phyloP scores from a whole-genome alignment of 2,797 vertebrate genomes.

The Microtus obscurus region DNA sequence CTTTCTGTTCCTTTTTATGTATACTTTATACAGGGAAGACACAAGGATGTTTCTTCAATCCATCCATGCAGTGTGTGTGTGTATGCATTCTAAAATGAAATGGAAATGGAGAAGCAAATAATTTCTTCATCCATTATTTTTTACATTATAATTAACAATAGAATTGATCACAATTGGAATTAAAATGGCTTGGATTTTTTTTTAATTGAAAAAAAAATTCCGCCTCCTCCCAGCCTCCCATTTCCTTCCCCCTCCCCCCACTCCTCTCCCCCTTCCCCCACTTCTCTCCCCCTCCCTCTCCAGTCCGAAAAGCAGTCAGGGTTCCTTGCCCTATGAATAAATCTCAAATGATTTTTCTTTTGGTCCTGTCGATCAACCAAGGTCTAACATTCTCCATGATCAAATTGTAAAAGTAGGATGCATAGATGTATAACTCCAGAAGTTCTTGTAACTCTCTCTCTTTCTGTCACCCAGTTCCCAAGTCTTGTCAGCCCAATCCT shows the following conservation, averaged over 20 bases:
- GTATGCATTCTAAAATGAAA: too few species aligned
- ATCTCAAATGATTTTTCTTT: slow-evolving; percentile 66
- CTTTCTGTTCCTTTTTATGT: neutral
- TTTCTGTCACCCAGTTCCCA: slow-evolving; percentile 19
- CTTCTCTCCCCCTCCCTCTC: too few species aligned
- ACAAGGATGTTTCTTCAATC: neutral
- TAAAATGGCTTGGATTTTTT: slow-evolving; percentile 55
- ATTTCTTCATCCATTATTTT: neutral
- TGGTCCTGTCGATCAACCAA: slow-evolving; percentile 43
- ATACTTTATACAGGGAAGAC: neutral
- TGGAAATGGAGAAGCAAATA: neutral
- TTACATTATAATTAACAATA: slow-evolving; percentile 66
- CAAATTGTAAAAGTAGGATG: slow-evolving; percentile 50
- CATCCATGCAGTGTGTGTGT: neutral
- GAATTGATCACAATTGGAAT: slow-evolving; percentile 58
- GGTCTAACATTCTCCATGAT: neutral
- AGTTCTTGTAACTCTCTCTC: slow-evolving; percentile 21
- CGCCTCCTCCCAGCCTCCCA: too few species aligned
- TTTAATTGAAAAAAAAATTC: too few species aligned
- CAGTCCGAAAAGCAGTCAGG: too few species aligned
- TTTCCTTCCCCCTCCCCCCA: too few species aligned
- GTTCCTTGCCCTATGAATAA: neutral
- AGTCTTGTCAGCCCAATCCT: neutral
- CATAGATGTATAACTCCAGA: neutral
- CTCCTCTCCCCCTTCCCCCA: too few species aligned